These are phyloP conservation scores for Drosophila heteroneura DNA, from an alignment of 2,888 invertebrate species.

Conservation along the genomic window DNA sequence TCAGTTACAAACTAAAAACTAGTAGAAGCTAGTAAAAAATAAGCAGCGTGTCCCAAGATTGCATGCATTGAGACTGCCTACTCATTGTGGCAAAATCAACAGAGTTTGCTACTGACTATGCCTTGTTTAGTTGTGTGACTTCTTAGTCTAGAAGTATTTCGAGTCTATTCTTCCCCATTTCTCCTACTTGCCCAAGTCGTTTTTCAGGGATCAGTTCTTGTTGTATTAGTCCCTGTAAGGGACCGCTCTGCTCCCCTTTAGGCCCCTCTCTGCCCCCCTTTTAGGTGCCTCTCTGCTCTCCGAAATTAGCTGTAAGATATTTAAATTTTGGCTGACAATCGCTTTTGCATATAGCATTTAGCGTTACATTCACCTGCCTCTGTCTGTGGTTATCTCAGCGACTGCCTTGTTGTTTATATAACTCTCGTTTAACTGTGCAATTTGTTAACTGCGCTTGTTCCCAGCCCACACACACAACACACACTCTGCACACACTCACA, in stretches of 20 bases:
- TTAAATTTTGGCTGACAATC: constrained; percentile 13
- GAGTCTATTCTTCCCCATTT: background rate
- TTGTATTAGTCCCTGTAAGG: background rate
- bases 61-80: no score
- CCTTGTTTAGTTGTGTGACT: background rate
- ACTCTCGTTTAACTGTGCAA: constrained; percentile 60
- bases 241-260: background rate
- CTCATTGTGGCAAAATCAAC: background rate
- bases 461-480: constrained; percentile 35
- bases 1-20: no score
- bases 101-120: background rate
- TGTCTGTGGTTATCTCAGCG: constrained; percentile 36
- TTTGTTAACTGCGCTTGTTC: constrained; percentile 52
- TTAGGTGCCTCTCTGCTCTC: background rate
- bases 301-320: constrained; percentile 7
- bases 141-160: background rate
- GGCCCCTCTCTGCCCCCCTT: background rate
- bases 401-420: constrained; percentile 51
- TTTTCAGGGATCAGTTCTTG: background rate
- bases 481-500: constrained; percentile 1
- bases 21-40: no score
- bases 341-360: constrained; percentile 11
- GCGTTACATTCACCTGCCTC: constrained; percentile 45
- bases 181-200: background rate
- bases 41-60: no score